Conservation (phyloP, 37 sponge, comb jelly and placozoan species). For the Spongilla lacustris region DNA sequence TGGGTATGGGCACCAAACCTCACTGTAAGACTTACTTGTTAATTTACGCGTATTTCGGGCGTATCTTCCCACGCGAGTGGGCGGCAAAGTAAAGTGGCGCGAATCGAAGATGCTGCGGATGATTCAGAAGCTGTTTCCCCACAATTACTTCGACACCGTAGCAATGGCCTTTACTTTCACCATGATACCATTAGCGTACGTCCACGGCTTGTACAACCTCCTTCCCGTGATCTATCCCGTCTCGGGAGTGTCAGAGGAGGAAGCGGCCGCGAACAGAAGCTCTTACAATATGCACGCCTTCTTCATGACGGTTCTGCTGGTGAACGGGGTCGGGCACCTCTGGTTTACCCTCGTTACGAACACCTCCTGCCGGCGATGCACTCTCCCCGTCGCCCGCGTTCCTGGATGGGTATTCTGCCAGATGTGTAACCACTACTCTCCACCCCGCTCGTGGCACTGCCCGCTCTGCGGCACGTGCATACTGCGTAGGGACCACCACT, state of each 20-base stretch:
- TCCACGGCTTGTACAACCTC: conserved; percentile 63
- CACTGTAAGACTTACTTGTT: no score
- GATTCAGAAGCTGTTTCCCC: conserved; percentile 24
- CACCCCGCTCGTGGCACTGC: conserved; percentile 82
- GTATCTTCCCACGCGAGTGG: no score
- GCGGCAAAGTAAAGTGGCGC: no score
- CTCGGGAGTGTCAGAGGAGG: conserved; percentile 6
- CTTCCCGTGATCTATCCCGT: conserved; percentile 57
- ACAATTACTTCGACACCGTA: conserved; percentile 32
- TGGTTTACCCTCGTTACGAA: conserved; percentile 40
- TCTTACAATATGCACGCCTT: conserved; percentile 13
- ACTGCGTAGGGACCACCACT: conserved; percentile 87
- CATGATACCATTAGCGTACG: conserved; percentile 56
- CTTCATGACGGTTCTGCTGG: conserved; percentile 50
- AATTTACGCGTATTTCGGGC: no score
- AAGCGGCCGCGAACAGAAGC: background rate
- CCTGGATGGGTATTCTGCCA: conserved; percentile 82
- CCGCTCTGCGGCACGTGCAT: conserved; percentile 70
- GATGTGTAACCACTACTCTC: conserved; percentile 65
- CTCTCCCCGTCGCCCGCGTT: conserved; percentile 52
- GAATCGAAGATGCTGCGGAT: conserved; percentile 22
- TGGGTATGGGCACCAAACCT: no score
- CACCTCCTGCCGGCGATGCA: conserved; percentile 42
- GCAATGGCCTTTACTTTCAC: conserved; percentile 67
- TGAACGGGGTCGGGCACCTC: conserved; percentile 35